phyloP scores from a whole-genome alignment of 2,888 invertebrate genomes.

The Nycteola revayana region DNA sequence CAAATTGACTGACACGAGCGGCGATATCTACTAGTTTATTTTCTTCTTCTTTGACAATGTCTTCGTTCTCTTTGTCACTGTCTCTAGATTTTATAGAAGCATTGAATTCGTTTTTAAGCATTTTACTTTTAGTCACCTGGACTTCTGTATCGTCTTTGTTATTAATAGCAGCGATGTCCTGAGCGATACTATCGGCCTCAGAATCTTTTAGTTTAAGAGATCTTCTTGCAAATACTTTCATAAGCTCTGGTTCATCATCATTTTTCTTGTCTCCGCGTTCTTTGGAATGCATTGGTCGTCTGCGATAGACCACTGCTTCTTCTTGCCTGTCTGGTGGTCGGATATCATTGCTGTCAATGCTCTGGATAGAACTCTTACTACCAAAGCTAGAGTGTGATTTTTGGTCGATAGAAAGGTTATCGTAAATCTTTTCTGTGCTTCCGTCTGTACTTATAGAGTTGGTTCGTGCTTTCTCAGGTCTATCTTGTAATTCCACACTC shows the following conservation, averaged over 20 bases:
- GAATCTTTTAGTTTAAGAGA: slow-evolving; percentile 90
- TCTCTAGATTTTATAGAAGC: slow-evolving; percentile 83
- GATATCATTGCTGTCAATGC: slow-evolving; percentile 69
- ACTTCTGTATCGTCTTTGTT: slow-evolving; percentile 54
- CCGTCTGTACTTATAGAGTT: slow-evolving; percentile 69
- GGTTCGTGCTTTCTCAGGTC: slow-evolving; percentile 61
- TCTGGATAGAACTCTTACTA: slow-evolving; percentile 75
- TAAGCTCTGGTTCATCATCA: slow-evolving; percentile 89
- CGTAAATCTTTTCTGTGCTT: slow-evolving; percentile 69
- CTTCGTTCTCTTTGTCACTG: slow-evolving; percentile 88
- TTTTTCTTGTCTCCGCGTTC: slow-evolving; percentile 72
- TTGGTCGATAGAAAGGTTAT: slow-evolving; percentile 70
- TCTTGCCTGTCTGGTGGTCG: slow-evolving; percentile 66
- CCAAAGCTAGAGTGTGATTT: slow-evolving; percentile 77
- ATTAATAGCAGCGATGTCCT: slow-evolving; percentile 73
- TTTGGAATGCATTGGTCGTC: slow-evolving; percentile 74
- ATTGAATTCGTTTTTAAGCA: slow-evolving; percentile 72
- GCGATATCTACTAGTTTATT: slow-evolving; percentile 69
- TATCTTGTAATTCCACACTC: slow-evolving; percentile 79
- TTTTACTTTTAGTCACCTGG: slow-evolving; percentile 55
- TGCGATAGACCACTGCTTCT: slow-evolving; percentile 78
- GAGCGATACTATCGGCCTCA: slow-evolving; percentile 83
- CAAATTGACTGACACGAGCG: slow-evolving; percentile 70
- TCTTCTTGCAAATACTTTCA: slow-evolving; percentile 91
- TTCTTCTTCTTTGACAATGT: slow-evolving; percentile 51